phyloP scores from a whole-genome alignment of 2,797 vertebrate genomes.

The Sarcoramphus papa region DNA sequence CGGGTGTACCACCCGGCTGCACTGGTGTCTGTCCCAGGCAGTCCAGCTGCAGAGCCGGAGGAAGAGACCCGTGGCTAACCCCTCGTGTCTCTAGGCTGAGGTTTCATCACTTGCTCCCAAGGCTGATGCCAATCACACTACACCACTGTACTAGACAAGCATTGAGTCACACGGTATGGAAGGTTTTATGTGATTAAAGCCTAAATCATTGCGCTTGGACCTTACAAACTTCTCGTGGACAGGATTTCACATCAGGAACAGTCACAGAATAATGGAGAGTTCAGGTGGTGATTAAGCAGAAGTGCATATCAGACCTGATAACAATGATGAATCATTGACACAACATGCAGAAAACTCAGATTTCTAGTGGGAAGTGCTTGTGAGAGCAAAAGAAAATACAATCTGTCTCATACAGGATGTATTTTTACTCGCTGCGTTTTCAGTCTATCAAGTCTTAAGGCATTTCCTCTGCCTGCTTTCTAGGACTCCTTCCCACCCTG shows the following conservation, averaged over 20 bases:
- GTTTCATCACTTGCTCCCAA: background rate
- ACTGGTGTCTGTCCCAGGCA: background rate
- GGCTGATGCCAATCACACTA: background rate
- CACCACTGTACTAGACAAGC: background rate
- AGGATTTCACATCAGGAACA: background rate
- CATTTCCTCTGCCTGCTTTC: background rate
- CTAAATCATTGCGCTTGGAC: background rate
- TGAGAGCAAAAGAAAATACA: background rate
- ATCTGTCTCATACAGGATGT: background rate
- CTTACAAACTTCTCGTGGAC: background rate
- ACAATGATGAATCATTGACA: background rate
- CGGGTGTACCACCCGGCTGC: rapidly evolving
- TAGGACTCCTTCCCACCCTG: background rate
- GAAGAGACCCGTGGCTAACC: rapidly evolving
- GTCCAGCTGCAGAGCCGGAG: rapidly evolving
- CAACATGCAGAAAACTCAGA: background rate
- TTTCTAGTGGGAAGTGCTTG: background rate
- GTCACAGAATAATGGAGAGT: background rate
- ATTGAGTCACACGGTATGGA: background rate
- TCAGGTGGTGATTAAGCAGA: background rate
- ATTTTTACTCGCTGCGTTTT: background rate
- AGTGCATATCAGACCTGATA: background rate
- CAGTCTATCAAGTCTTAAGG: background rate
- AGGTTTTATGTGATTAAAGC: background rate
- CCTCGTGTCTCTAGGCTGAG: background rate